Base-by-base conservation (phyloP, 2,888 invertebrate species). In the Lacanobia oleracea region DNA sequence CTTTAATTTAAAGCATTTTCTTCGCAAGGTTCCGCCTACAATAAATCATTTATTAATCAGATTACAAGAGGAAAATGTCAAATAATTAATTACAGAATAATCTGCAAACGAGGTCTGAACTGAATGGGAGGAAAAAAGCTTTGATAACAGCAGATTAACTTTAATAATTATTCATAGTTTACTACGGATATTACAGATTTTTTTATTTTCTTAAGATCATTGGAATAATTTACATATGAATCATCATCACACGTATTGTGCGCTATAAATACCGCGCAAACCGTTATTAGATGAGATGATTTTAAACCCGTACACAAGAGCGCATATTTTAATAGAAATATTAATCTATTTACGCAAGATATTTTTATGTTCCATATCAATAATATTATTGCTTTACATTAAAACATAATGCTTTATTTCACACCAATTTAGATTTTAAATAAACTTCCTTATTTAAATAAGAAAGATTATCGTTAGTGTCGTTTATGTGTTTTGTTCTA, bases 201-300 rank as follows among this genome's bases (percentile, higher is more conserved):
- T 56, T 56, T 56, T 75, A 74, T 65, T 78, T 74, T 54, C n/a
- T 43, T 60, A 74, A 21, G 53, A 75, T 75, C 73, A 69, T 69
- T 77, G 37, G 23, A 75, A 76, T 61, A 45, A 79, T 64, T 60
- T 50, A 48, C 27, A 51, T 54, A 65, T 75, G 76, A 76, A 75
- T 76, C 75, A 79, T 65, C 50, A 33, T 33, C 33, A 27, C 27
- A 14, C 33, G n/a, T 18, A 57, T 51, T 48, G 51, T 37, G 33
- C 53, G 45, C 37, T 50, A 50, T 27, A 65, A 62, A 74, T 76
- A 75, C 45, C 37, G 50, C 45, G 43, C 50, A 45, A 43, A 50
- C 61, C 33, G 8, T 14, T 45, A 14, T 33, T 69, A 43, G 18
- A 51, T 23, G 9, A 78, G n/a, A 61, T 78, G 37, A 61, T 23